Conservation (phyloP, 2,113 vertebrate species). For the Regulus satrapa region DNA sequence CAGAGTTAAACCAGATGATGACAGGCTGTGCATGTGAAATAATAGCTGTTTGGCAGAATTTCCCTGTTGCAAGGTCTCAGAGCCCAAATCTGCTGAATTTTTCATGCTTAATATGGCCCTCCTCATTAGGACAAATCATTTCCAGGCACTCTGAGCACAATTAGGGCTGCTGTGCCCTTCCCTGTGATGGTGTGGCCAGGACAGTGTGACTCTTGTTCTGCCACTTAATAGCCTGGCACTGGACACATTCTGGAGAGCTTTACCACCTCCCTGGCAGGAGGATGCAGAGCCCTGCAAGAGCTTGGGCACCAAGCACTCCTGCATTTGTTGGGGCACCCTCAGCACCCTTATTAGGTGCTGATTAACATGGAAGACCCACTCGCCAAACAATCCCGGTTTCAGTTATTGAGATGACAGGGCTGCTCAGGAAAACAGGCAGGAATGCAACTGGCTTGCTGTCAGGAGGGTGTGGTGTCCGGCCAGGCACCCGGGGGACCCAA, state of each 20-base stretch:
- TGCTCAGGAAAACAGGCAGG: neutral
- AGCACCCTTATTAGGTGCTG: neutral
- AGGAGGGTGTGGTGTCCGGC: fast-evolving
- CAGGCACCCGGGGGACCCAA: neutral
- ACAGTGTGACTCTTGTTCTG: fast-evolving
- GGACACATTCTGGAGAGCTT: neutral
- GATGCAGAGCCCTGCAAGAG: neutral
- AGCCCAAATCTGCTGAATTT: neutral
- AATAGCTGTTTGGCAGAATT: neutral
- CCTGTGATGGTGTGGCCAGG: neutral
- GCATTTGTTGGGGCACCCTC: neutral
- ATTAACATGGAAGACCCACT: neutral
- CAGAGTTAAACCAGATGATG: neutral
- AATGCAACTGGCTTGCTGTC: fast-evolving
- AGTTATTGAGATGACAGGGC: neutral
- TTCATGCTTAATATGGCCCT: neutral
- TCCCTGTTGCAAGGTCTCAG: neutral
- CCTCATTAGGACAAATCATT: neutral
- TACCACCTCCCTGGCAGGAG: neutral
- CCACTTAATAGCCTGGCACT: neutral
- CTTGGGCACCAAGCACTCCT: neutral
- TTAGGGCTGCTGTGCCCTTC: neutral
- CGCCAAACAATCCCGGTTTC: neutral
- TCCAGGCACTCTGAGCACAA: neutral
- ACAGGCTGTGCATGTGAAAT: neutral